Base-by-base conservation (phyloP, 1,140 invertebrate species). In the Magallana gigas region DNA sequence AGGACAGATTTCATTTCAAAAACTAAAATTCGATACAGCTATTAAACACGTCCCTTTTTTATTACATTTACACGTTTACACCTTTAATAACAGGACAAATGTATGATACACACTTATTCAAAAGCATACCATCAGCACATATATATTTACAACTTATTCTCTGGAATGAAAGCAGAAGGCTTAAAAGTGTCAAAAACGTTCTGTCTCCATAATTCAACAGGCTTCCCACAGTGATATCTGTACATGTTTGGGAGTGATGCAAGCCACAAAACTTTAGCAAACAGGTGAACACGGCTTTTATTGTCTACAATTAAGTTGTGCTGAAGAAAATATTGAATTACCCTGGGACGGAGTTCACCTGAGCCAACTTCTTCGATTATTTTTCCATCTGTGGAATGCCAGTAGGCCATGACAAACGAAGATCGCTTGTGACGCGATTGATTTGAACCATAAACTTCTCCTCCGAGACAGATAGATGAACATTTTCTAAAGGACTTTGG, bases 101-200 rank as follows among this genome's bases (percentile, higher is more conserved):
- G 23, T 59, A 59, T 14, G 12, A 29, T 62, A 84, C 83, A 59
- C 62, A 14, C 36, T 62, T 59, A 36, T 85, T 85, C 48, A 68
- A 57, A 48, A 85, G 7, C 11, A 14, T 86, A 60, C 68, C 76
- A 18, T 60, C 23, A 82, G 71, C 85, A 59, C 58, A 62, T 5
- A 86, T 62, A 87, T 60, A 87, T 83, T 81, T 83, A 64, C 85
- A 87, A 59, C 64, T 56, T 48, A 87, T 83, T 64, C 80, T 83
- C 16, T 87, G 85, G 85, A 62, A 87, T 87, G 57, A 87, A 87
- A 29, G 85, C 59, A 62, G 80, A 76, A 36, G 58, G 57, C 36
- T 81, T 60, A 29, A 48, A 62, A 29, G 29, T 29, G 56, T 59
- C 57, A 56, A 57, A 83, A 23, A 83, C 8, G 23, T 83, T 83